Evolutionary conservation across 2,113 vertebrate genomes (phyloP), one percentile per base, ranked within the genome.

Genomic region (Trochalopteron elliotii): DNA sequence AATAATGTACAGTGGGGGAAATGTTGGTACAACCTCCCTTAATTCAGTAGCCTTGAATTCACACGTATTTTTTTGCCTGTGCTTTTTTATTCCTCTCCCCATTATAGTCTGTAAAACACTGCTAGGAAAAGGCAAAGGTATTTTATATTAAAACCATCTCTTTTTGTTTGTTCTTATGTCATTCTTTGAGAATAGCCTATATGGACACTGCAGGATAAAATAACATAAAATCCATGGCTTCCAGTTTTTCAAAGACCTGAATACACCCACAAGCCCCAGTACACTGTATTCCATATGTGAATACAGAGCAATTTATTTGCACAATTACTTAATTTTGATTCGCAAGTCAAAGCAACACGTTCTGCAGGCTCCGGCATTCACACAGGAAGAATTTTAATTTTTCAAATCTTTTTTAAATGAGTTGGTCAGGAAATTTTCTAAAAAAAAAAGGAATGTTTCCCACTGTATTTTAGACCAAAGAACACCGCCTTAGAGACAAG

Each of bases 1-100:
- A 99, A 99, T 99, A 99, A 99, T 99, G 98, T 98, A 98, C 98
- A 98, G 98, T 98, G 98, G 90, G 97, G 98, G 97, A 98, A 99
- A 99, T 98, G 98, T 99, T 99, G 98, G 98, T 97, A 98, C 98
- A 97, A 98, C 98, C 98, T 98, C 98, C 98, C 98, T 98, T 99
- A 98, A 99, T 99, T 99, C 98, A 98, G 98, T 98, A 98, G 98
- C 98, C 98, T 98, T 98, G 98, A 97, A 98, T 98, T 97, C 97
- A 92, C 96, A 85, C 94, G 96, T 96, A 95, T 97, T 97, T 97
- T 95, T 93, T 95, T 82, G 84, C 93, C 89, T 59, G 78, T 91
- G 71, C 55, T 88, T 94, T 95, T 93, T 91, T 86, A 57, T 47
- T 64, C 76, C 86, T 93, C 88, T 94, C 77, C 85, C 94, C 77